Percentiles rank a stretch among this genome's conserved stretches.
These are phyloP conservation scores for Tenthredo notha DNA, from an alignment of 2,888 invertebrate species.

Conservation along the genomic window DNA sequence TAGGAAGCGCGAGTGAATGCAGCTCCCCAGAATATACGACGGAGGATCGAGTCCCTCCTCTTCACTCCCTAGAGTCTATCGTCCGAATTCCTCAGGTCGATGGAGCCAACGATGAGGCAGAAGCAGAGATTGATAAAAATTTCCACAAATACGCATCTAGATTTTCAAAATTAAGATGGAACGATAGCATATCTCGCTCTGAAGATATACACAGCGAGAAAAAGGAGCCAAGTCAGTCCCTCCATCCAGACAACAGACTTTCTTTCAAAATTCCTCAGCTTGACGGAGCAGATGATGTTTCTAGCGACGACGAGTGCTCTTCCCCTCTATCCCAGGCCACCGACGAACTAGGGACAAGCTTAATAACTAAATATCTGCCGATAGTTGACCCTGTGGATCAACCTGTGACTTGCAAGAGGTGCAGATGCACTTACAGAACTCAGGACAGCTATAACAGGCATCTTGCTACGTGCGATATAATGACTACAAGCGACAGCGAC, in stretches of 20 bases:
- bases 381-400: slow-evolving; percentile 82
- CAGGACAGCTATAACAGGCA: slow-evolving; percentile 91
- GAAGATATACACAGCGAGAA: slow-evolving; percentile 78
- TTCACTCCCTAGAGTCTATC: slow-evolving; percentile 47
- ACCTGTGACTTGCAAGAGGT: slow-evolving; percentile 92
- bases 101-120: slow-evolving; percentile 62
- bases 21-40: slow-evolving; percentile 75
- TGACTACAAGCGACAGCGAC: slow-evolving; percentile 91
- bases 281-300: slow-evolving; percentile 86
- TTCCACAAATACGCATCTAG: slow-evolving; percentile 79
- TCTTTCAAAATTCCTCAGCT: slow-evolving; percentile 81
- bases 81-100: slow-evolving; percentile 63
- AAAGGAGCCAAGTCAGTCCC: slow-evolving; percentile 60
- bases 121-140: slow-evolving; percentile 77
- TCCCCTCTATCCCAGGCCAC: slow-evolving; percentile 61
- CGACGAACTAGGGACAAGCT: slow-evolving; percentile 57
- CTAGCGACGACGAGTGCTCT: slow-evolving; percentile 77
- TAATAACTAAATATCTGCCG: slow-evolving; percentile 63
- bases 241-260: slow-evolving; percentile 13
- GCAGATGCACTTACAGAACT: slow-evolving; percentile 92
- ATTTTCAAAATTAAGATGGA: slow-evolving; percentile 78
- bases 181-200: slow-evolving; percentile 77
- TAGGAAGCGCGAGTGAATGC: slow-evolving; percentile 79
- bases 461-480: slow-evolving; percentile 87
- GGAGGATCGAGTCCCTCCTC: slow-evolving; percentile 66